These are phyloP conservation scores for Boleophthalmus pectinirostris DNA, from an alignment of 2,113 vertebrate species.

Conservation along the genomic window DNA sequence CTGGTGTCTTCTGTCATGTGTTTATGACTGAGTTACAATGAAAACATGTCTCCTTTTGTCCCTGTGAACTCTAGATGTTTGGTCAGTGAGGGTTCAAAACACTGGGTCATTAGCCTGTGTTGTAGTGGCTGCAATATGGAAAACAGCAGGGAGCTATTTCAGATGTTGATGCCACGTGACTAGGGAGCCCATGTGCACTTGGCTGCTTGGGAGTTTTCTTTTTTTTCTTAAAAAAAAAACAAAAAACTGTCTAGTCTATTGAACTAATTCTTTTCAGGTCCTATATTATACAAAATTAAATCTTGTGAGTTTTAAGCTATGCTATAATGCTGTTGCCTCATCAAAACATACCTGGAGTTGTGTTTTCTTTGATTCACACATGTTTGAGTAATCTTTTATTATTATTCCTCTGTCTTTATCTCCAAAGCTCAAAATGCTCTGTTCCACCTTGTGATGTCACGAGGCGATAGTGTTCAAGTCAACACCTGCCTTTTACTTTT, in stretches of 20 bases:
- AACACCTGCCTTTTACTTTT: too few species aligned
- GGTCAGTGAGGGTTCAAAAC: slow-evolving; percentile 12
- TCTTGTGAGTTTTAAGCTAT: too few species aligned
- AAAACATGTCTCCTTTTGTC: slow-evolving; percentile 40
- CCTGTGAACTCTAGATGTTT: neutral
- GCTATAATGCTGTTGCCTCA: too few species aligned
- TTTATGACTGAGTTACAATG: slow-evolving; percentile 31
- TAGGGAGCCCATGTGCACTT: neutral
- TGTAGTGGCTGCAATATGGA: neutral
- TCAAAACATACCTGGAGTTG: too few species aligned
- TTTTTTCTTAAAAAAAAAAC: too few species aligned
- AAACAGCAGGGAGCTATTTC: neutral
- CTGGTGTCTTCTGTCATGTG: slow-evolving; percentile 33
- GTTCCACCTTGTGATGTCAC: too few species aligned
- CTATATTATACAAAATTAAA: too few species aligned
- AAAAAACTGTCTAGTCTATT: neutral
- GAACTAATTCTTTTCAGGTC: neutral
- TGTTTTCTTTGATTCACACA: too few species aligned
- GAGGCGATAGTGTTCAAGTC: too few species aligned
- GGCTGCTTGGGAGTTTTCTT: neutral
- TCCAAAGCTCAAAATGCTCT: too few species aligned
- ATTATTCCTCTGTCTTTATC: too few species aligned
- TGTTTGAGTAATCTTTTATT: too few species aligned
- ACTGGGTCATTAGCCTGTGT: slow-evolving; percentile 9
- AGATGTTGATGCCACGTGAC: neutral